Base-by-base conservation (phyloP, 2,797 vertebrate genomes). In the Leucoraja ocellata region DNA sequence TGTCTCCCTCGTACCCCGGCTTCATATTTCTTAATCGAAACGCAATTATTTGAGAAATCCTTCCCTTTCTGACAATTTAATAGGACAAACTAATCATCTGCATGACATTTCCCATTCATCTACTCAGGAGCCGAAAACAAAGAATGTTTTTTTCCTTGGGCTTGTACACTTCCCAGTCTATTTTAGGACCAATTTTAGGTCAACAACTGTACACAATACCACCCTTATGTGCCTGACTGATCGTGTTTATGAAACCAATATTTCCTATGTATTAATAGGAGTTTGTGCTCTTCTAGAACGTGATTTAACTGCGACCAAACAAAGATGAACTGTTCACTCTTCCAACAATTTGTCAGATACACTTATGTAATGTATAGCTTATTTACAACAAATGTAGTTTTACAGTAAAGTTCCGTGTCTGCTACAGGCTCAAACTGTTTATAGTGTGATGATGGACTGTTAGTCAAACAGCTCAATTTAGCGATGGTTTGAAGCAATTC, bases 21-120 rank as follows among this genome's bases (percentile, higher is more conserved):
- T 97, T 96, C 96, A 97, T 96, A 97, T 96, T 97, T 97, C 97
- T 97, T 97, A 94, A 94, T 95, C 96, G 96, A 96, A 95, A 95
- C 94, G 92, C 95, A 96, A 97, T 97, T 97, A 97, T 97, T 97
- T 97, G 96, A 96, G 96, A 97, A 97, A 98, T 97, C 97, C 97
- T 97, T 97, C 96, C 96, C 96, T 97, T 97, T 97, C 71, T 97
- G 98, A 98, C 98, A 98, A 97, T 98, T 97, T 98, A 99, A 98
- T 98, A 97, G 97, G 96, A 97, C 97, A 97, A 97, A 98, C 97
- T 97, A 98, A 98, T 99, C 98, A 97, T 98, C 97, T 96, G 96
- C 95, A 95, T 98, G 98, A 98, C 98, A 98, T 94, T 95, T 95
- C 95, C 96, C 97, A 99, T 99, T 97, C 97, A 98, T 99, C 98